phyloP scores from a whole-genome alignment of 2,113 vertebrate species.

The Amazona guildingii region DNA sequence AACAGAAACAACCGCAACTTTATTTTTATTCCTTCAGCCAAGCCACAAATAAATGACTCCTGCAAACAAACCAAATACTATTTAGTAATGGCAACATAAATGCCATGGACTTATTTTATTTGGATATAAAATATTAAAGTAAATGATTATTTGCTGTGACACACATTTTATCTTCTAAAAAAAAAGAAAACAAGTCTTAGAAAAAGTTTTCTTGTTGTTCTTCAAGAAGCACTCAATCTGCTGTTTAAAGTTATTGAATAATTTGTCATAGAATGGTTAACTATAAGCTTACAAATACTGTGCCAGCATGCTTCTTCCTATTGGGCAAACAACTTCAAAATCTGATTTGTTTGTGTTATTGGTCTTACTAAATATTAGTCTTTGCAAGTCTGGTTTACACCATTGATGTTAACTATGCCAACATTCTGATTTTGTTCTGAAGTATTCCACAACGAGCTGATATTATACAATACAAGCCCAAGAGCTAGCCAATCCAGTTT shows the following conservation, averaged over 20 bases:
- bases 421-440: slow-evolving; percentile 71
- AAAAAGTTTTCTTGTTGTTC: slow-evolving; percentile 37
- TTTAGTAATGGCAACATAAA: slow-evolving; percentile 52
- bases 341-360: slow-evolving; percentile 74
- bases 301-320: slow-evolving; percentile 63
- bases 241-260: slow-evolving; percentile 65
- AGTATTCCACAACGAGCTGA: slow-evolving; percentile 76
- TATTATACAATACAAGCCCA: slow-evolving; percentile 59
- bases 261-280: slow-evolving; percentile 64
- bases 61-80: slow-evolving; percentile 55
- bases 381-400: slow-evolving; percentile 66
- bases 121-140: slow-evolving; percentile 57
- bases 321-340: slow-evolving; percentile 67
- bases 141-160: slow-evolving; percentile 57
- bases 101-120: slow-evolving; percentile 52
- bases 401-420: slow-evolving; percentile 68
- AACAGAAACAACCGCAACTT: slow-evolving; percentile 43
- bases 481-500: slow-evolving; percentile 69
- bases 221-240: slow-evolving; percentile 43
- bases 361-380: slow-evolving; percentile 78
- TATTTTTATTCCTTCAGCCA: slow-evolving; percentile 58
- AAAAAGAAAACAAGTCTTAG: slow-evolving; percentile 12
- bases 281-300: slow-evolving; percentile 59
- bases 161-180: background rate
- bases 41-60: slow-evolving; percentile 65